Evolutionary conservation across 2,113 vertebrate species (phyloP).

Genomic region (Carassius auratus): DNA sequence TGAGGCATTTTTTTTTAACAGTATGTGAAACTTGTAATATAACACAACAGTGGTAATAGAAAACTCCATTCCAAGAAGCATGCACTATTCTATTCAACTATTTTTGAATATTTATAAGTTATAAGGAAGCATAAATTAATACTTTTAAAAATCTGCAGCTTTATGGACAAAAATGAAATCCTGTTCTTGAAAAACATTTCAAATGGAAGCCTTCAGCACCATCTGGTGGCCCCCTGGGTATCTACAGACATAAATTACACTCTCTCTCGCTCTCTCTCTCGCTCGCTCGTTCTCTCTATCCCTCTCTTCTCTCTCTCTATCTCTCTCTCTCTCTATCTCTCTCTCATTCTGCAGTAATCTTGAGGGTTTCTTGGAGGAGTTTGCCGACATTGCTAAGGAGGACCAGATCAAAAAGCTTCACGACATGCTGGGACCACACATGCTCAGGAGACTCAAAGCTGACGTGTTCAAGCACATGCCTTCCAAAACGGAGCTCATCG

Average conservation of each 20-base stretch:
- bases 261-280: neutral
- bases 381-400: constrained; percentile 97
- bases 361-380: constrained; percentile 96
- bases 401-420: constrained; percentile 99
- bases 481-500: constrained; percentile 95
- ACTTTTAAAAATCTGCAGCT: too few relatives aligned
- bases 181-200: neutral
- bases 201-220: neutral
- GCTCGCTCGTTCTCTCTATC: too few relatives aligned
- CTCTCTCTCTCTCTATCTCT: neutral
- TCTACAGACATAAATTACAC: neutral
- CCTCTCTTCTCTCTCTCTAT: neutral
- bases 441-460: constrained; percentile 94
- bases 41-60: neutral
- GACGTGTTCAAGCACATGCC: constrained; percentile 99
- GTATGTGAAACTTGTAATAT: too few relatives aligned
- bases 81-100: neutral
- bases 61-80: neutral
- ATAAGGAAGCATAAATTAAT: neutral
- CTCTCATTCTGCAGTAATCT: constrained; percentile 81
- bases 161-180: too few relatives aligned
- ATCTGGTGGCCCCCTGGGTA: neutral
- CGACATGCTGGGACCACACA: constrained; percentile 97
- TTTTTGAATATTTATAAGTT: neutral
- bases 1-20: too few relatives aligned